phyloP scores from a whole-genome alignment of 64 coral and sea anemone species.

The Montipora sp. region DNA sequence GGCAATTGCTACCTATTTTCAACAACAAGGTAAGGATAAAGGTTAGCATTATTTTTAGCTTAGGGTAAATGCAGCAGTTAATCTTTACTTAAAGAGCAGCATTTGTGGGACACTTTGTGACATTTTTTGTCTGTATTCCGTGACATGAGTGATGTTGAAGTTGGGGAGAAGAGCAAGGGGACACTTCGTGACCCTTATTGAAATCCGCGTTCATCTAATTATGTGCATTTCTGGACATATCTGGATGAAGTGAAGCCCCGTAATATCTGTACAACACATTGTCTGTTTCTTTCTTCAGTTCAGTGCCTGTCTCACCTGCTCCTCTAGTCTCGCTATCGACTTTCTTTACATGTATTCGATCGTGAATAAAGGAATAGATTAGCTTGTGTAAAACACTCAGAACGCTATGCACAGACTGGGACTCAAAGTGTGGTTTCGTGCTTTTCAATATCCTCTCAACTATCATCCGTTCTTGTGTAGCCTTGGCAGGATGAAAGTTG shows the following conservation, averaged over 20 bases:
- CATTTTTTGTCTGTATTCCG: too few species aligned
- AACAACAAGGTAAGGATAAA: too few species aligned
- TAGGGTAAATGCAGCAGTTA: too few species aligned
- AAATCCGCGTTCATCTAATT: too few species aligned
- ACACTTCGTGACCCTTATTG: too few species aligned
- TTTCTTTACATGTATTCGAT: neutral
- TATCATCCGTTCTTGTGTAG: neutral
- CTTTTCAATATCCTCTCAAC: neutral
- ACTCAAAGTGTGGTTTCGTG: neutral
- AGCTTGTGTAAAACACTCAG: neutral
- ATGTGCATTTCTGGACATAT: too few species aligned
- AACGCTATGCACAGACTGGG: neutral
- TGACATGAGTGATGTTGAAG: too few species aligned
- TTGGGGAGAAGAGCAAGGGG: too few species aligned
- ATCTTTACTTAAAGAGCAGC: too few species aligned
- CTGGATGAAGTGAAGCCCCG: neutral
- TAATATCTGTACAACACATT: neutral
- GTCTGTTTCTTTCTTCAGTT: neutral
- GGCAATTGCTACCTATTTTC: too few species aligned
- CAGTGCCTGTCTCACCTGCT: neutral
- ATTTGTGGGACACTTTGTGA: too few species aligned
- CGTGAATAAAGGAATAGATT: neutral
- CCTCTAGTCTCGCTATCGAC: neutral
- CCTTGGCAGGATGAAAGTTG: neutral
- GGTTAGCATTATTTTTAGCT: too few species aligned